Evolutionary conservation across 2,113 vertebrate genomes (phyloP).

Genomic region (Laterallus jamaicensis): DNA sequence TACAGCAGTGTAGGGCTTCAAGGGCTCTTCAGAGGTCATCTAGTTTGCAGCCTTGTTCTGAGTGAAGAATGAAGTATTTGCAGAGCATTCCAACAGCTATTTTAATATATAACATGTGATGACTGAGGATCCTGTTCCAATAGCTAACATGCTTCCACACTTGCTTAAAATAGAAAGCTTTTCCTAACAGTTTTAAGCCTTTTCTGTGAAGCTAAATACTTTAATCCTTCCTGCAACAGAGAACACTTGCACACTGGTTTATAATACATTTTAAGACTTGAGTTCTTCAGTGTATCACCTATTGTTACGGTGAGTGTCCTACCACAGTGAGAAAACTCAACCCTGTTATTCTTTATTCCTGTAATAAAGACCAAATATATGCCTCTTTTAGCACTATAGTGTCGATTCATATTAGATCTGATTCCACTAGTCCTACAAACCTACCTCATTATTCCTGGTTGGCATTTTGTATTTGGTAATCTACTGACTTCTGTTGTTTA

Average conservation of each 20-base stretch:
- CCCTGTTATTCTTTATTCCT: neutral
- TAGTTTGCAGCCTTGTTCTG: neutral
- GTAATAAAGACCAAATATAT: neutral
- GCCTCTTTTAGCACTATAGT: neutral
- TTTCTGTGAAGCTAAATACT: neutral
- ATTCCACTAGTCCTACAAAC: neutral
- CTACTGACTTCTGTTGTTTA: neutral
- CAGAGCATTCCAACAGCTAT: neutral
- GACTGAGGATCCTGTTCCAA: neutral
- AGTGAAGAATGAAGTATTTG: neutral
- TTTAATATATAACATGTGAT: neutral
- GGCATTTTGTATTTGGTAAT: neutral
- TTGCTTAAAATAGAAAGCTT: neutral
- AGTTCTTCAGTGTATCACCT: neutral
- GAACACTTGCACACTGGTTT: neutral
- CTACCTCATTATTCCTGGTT: neutral
- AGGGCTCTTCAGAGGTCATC: neutral
- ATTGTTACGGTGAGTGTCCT: neutral
- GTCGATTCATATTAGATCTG: neutral
- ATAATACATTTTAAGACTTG: neutral
- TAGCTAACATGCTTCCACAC: neutral
- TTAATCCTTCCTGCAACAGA: neutral
- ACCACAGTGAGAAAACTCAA: neutral
- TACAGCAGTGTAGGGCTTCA: neutral
- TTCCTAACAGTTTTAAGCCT: neutral